Conservation (phyloP, 1,140 invertebrate species). For the Gryllus bimaculatus region DNA sequence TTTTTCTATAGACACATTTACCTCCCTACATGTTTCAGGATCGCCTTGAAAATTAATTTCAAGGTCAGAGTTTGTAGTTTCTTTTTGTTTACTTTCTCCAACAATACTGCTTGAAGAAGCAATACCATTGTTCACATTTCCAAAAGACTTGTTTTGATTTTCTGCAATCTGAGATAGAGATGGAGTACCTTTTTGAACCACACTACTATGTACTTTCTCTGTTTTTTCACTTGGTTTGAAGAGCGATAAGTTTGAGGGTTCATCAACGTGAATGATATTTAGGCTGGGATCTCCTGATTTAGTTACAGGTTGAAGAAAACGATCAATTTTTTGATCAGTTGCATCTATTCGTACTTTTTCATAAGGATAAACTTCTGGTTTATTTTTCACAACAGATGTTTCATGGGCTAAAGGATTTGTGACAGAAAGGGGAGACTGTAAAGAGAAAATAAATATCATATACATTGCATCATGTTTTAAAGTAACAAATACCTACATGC, state of each 20-base stretch:
- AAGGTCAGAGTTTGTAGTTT: background rate
- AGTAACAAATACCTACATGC: too few relatives aligned
- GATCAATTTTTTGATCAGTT: background rate
- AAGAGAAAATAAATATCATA: background rate
- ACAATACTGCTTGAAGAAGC: background rate
- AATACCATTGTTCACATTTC: background rate
- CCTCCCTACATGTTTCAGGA: too few relatives aligned
- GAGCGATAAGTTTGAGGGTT: too few relatives aligned
- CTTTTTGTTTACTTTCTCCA: background rate
- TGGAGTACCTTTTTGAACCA: too few relatives aligned
- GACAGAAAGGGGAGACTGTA: background rate
- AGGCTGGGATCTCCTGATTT: background rate
- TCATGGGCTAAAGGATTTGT: background rate
- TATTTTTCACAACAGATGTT: conserved; percentile 10
- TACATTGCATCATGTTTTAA: too few relatives aligned
- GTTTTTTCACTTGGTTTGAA: too few relatives aligned
- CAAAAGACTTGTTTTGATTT: too few relatives aligned
- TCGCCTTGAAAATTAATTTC: background rate
- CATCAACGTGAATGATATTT: too few relatives aligned
- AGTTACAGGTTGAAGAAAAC: background rate
- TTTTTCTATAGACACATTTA: too few relatives aligned
- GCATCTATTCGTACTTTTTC: background rate
- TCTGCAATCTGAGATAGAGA: too few relatives aligned
- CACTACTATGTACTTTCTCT: too few relatives aligned
- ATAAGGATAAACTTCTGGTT: background rate